Evolutionary conservation across 2,113 vertebrate genomes (phyloP), one percentile per base, ranked within the genome.

Genomic region (Paedocypris sp.): DNA sequence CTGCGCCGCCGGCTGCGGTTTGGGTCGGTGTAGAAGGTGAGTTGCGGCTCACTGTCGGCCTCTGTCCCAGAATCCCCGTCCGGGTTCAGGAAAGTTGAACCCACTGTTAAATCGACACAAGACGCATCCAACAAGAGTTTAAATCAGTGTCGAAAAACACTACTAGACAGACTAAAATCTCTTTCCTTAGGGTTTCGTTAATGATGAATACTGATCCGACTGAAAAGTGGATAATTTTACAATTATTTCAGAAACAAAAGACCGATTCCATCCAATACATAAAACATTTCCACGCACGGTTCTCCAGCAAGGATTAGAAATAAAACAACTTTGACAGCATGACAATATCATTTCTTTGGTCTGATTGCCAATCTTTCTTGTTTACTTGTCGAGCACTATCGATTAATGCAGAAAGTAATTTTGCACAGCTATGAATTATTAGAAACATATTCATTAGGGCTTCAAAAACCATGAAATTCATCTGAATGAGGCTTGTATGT

Each of bases 11-110:
- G 83, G 79, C 94, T 98, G 76, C 95, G 83, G 0, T 94, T 94
- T 15, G 95, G 95, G 72, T 98, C 95, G 0, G 95, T 98, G 82
- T 98, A 98, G 83, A 98, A 98, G 67, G 93, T 92, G 77, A 98
- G 86, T 82, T 98, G 95, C 64, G 95, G 93, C 75, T 98, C 95
- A 1, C 91, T 96, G 84, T 98, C 95, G 1, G 88, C 90, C 82
- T 98, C 95, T 0, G 92, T 91, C 46, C 93, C 88, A 0, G 93
- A 98, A 73, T 98, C 95, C 26, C 93, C 94, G 52, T 98, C 94
- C 0, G 95, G 95, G 83, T 94, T 98, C 77, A 97, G 85, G 77
- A 98, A 98, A 0, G 91, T 91, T 18, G 95, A 98, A 80, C 95
- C 95, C 38, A 91, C 94, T 85, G 81, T 75, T 69, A 79, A 67